Percentiles rank a stretch among this genome's conserved stretches.
Evolutionary conservation across 2,797 vertebrate species (phyloP).

Genomic region (Zalophus californianus): DNA sequence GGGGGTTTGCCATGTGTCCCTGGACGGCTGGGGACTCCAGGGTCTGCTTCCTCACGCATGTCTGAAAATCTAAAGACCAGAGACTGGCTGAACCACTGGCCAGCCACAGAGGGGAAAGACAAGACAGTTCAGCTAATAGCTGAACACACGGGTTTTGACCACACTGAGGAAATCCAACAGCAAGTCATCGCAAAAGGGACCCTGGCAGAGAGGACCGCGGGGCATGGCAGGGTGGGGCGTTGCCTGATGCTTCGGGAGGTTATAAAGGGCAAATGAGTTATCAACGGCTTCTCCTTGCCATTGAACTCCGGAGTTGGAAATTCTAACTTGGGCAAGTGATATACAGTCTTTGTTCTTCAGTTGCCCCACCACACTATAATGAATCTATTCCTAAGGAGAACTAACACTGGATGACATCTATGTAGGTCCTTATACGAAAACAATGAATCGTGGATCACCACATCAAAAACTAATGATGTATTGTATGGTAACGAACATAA

Average conservation of each 20-base stretch:
- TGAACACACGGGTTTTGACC: not conserved
- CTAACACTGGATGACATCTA: not conserved
- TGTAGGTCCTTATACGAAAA: not conserved
- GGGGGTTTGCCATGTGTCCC: not conserved
- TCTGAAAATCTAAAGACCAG: not conserved
- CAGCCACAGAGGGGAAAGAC: not conserved
- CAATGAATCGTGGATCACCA: too few relatives aligned
- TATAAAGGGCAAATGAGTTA: not conserved
- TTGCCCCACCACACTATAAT: accelerated
- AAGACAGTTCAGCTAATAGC: not conserved
- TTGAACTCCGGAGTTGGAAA: not conserved
- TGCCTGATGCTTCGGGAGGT: not conserved
- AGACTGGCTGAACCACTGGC: not conserved
- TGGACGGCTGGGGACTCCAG: not conserved
- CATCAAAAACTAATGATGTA: too few relatives aligned
- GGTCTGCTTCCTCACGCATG: not conserved
- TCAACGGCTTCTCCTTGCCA: not conserved
- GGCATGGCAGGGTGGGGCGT: too few relatives aligned
- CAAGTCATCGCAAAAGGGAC: not conserved
- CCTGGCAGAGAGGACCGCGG: too few relatives aligned
- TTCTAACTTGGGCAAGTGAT: not conserved
- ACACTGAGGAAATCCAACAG: not conserved
- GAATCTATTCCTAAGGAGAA: not conserved
- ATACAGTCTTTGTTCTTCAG: not conserved
- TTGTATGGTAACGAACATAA: too few relatives aligned